Base-by-base conservation (phyloP, 2,888 invertebrate genomes). In the Orthonevra nobilis region DNA sequence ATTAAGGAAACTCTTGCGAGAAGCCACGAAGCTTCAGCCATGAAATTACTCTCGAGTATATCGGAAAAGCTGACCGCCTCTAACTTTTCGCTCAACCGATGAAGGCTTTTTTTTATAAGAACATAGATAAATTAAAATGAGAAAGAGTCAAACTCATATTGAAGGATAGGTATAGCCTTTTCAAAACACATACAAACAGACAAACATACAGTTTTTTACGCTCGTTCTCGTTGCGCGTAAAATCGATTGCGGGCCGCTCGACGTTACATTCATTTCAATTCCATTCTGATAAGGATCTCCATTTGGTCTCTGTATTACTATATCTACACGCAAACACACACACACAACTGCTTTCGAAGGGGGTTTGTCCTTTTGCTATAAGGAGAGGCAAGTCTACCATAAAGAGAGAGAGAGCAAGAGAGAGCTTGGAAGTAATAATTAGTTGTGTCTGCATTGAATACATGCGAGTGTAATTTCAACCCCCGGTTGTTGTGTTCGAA, bases 231-330 rank as follows among this genome's bases (percentile, higher is more conserved):
- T 61, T 81, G 73, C 74, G 81, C 81, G 81, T 81, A 81, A 81
- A 81, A 81, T 81, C 81, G 81, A 81, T 81, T 68, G 73, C 60
- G 73, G 79, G 61, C 66, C 68, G 68, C 68, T 81, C 81, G 74
- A 81, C 69, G 58, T 63, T 63, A 74, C 81, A 81, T 81, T 81
- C 81, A 81, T 81, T 81, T 74, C 58, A 68, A 74, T 74, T 66
- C 81, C 81, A 81, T 74, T 81, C 74, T 74, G 81, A 81, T 81
- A 81, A 74, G 81, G 32, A 81, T 81, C 74, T 69, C 69, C 40
- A 14, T 81, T 79, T 52, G 46, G 36, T 44, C 46, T 46, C 60
- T 58, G 75, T 70, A 61, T 68, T 79, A 79, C 66, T 68, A 73
- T 73, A 60, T 42, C 44, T 36, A 30, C 38, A 32, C 66, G 36